Conservation (phyloP, 2,888 invertebrate species). For the Bellardia bayeri region DNA sequence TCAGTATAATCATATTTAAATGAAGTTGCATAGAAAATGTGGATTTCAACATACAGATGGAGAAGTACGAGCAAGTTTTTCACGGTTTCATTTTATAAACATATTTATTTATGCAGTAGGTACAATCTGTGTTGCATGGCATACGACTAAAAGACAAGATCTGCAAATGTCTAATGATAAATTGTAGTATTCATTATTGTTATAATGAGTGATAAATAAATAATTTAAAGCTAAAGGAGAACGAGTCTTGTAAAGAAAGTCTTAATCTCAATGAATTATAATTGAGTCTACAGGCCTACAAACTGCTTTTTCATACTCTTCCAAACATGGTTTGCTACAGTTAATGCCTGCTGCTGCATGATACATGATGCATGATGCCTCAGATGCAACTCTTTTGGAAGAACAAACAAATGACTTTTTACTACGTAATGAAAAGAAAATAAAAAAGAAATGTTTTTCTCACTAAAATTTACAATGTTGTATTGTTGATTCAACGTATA, state of each 20-base stretch:
- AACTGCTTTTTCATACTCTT: slow-evolving; percentile 12
- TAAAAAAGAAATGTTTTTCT: background rate
- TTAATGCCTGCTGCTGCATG: background rate
- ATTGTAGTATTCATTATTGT: slow-evolving; percentile 35
- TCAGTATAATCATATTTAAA: background rate
- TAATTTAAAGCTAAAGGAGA: background rate
- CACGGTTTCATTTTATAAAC: background rate
- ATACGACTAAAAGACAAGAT: slow-evolving; percentile 63
- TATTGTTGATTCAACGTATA: slow-evolving; percentile 4
- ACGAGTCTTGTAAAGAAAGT: slow-evolving; percentile 6
- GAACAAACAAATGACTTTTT: background rate
- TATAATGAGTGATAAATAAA: slow-evolving; percentile 23
- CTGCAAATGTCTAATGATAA: slow-evolving; percentile 21
- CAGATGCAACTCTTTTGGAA: background rate
- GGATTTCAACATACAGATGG: slow-evolving; percentile 12
- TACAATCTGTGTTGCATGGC: slow-evolving; percentile 31
- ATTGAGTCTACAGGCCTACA: slow-evolving; percentile 10
- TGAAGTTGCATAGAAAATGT: background rate
- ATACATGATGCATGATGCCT: background rate
- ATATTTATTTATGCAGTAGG: background rate
- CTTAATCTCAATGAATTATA: background rate
- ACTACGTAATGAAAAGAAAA: background rate
- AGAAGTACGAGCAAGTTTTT: background rate
- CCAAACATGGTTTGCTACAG: slow-evolving; percentile 20
- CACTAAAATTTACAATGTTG: slow-evolving; percentile 18